Base-by-base conservation (phyloP, 2,797 vertebrate species). In the Leptodactylus fallax region DNA sequence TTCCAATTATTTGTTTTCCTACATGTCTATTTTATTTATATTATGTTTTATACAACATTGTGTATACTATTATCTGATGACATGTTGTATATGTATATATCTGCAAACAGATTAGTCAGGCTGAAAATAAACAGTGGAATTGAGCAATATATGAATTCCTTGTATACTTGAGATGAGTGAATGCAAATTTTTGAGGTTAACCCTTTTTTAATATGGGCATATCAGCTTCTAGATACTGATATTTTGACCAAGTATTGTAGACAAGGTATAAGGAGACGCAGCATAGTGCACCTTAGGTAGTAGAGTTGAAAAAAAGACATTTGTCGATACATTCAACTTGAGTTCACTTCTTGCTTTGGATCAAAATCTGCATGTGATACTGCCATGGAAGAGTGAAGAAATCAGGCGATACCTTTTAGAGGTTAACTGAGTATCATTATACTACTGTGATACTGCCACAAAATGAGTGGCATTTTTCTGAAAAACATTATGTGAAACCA, bases 51-150 rank as follows among this genome's bases (percentile, higher is more conserved):
- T 45, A 71, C 69, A 85, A n/a, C 25, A 16, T 16, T 51, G 51
- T 74, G 51, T 61, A 85, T 88, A 81, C 85, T 81, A 77, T 47
- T 12, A 85, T 82, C 81, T 76, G 83, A 77, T 76, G 83, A 88
- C 78, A 88, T 14, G 60, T 23, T 88, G 87, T 88, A 81, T 88
- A 83, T 81, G 36, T 76, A 85, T 58, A 60, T 76, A 85, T 76
- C 69, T 77, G 14, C 81, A 81, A 36, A 81, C 60, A 51, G 79
- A 49, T 82, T 65, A 74, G 77, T 72, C 45, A 88, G 77, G 23
- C 49, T 67, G 12, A 65, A 81, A 51, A 88, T 85, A 88, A 88
- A 85, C 78, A 84, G 23, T 12, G 19, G 53, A 45, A 81, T 63
- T 27, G 47, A 81, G 78, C 69, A 77, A 67, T 76, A 47, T 83